These are phyloP conservation scores for Acronicta aceris DNA, from an alignment of 2,888 invertebrate species.

Conservation along the genomic window DNA sequence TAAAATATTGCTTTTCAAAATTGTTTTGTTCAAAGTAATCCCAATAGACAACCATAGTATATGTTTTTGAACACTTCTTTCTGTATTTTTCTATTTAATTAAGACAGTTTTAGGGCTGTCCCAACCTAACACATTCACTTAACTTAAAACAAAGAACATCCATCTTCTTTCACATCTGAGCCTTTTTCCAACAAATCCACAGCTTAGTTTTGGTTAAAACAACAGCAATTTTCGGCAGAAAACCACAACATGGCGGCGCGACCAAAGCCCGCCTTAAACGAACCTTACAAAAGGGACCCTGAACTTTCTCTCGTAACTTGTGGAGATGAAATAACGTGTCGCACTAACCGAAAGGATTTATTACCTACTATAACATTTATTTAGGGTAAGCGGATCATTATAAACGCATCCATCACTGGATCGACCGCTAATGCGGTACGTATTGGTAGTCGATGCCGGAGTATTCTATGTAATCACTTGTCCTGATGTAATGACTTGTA, in stretches of 20 bases:
- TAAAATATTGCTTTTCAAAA: conserved; percentile 1
- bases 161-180: not conserved
- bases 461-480: conserved; percentile 34
- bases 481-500: conserved; percentile 30
- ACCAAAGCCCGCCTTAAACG: conserved; percentile 16
- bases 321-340: conserved; percentile 27
- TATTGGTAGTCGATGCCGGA: conserved; percentile 12
- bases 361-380: conserved; percentile 42
- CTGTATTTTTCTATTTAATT: no score
- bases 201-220: conserved; percentile 7
- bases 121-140: not conserved
- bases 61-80: no score
- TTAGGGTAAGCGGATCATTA: conserved; percentile 56
- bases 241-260: conserved; percentile 6
- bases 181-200: not conserved
- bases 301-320: conserved; percentile 19
- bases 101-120: not conserved
- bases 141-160: conserved; percentile 4
- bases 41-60: no score
- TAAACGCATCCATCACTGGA: conserved; percentile 64
- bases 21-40: no score
- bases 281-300: conserved; percentile 4
- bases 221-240: conserved; percentile 1
- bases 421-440: conserved; percentile 47
- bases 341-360: conserved; percentile 28